These are phyloP conservation scores for Bombus huntii DNA, from an alignment of 1,140 invertebrate species.

Conservation along the genomic window DNA sequence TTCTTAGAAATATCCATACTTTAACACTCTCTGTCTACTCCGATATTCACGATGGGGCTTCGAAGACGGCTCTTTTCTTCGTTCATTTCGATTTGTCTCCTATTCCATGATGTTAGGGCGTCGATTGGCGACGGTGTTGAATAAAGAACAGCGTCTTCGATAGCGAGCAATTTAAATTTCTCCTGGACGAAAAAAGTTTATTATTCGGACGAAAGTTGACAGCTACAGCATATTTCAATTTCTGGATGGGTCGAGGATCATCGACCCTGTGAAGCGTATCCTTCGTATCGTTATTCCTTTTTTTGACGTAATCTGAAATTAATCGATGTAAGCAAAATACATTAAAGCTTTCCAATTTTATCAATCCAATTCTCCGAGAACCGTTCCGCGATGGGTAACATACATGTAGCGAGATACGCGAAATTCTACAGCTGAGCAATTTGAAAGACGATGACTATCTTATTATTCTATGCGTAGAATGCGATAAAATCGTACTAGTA, in stretches of 20 bases:
- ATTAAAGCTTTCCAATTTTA: constrained; percentile 57
- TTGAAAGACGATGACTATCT: no score
- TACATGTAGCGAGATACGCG: constrained; percentile 29
- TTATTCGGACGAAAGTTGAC: constrained; percentile 68
- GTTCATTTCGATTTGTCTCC: constrained; percentile 57
- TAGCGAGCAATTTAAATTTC: constrained; percentile 70
- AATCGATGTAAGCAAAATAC: constrained; percentile 62
- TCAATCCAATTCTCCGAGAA: neutral
- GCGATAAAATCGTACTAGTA: neutral
- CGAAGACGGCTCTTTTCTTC: constrained; percentile 46
- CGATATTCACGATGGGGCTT: constrained; percentile 70
- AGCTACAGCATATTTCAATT: constrained; percentile 70
- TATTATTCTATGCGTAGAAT: neutral
- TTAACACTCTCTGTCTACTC: constrained; percentile 50
- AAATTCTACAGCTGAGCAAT: neutral
- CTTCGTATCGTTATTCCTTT: constrained; percentile 37
- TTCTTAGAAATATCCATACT: constrained; percentile 40
- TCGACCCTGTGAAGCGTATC: constrained; percentile 27
- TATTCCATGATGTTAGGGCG: constrained; percentile 51
- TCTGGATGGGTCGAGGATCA: constrained; percentile 51
- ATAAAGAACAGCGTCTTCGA: constrained; percentile 61
- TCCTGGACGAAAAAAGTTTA: constrained; percentile 65
- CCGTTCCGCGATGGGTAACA: constrained; percentile 14
- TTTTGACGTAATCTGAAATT: constrained; percentile 52
- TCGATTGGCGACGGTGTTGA: constrained; percentile 49